Conservation (phyloP, 2,113 vertebrate genomes). For the Macrotis lagotis region DNA sequence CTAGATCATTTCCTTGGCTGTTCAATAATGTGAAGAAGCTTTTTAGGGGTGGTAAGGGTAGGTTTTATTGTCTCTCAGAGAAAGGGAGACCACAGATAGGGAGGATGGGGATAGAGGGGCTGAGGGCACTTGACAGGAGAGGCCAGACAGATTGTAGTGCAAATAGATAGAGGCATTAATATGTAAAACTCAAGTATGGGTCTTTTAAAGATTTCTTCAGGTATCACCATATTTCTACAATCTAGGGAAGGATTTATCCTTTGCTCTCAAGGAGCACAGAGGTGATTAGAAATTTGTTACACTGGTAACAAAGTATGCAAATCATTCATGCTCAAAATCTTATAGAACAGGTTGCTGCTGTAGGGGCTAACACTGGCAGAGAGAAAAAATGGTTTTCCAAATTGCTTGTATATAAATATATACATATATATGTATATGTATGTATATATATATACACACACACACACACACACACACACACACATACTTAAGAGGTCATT, state of each 20-base stretch:
- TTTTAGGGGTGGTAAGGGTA: neutral
- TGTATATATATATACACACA: no score
- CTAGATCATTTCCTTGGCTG: neutral
- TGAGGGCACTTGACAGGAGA: neutral
- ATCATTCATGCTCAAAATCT: slow-evolving; percentile 31
- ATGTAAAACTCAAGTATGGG: neutral
- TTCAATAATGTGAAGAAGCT: neutral
- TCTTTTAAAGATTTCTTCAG: neutral
- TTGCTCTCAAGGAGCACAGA: slow-evolving; percentile 31
- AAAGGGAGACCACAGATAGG: slow-evolving; percentile 40
- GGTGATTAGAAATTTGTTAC: slow-evolving; percentile 50
- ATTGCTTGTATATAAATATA: neutral
- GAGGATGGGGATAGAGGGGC: neutral
- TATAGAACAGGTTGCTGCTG: slow-evolving; percentile 12
- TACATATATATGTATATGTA: no score
- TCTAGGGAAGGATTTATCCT: slow-evolving; percentile 35
- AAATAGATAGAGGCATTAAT: neutral
- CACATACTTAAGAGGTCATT: neutral
- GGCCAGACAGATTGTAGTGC: neutral
- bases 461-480: no score
- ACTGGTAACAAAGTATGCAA: slow-evolving; percentile 28
- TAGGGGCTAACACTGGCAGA: neutral
- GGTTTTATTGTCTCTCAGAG: neutral
- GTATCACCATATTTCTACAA: slow-evolving; percentile 10
- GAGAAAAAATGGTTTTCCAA: neutral